Conservation (phyloP, 2,113 vertebrate genomes). For the Panthera leo region DNA sequence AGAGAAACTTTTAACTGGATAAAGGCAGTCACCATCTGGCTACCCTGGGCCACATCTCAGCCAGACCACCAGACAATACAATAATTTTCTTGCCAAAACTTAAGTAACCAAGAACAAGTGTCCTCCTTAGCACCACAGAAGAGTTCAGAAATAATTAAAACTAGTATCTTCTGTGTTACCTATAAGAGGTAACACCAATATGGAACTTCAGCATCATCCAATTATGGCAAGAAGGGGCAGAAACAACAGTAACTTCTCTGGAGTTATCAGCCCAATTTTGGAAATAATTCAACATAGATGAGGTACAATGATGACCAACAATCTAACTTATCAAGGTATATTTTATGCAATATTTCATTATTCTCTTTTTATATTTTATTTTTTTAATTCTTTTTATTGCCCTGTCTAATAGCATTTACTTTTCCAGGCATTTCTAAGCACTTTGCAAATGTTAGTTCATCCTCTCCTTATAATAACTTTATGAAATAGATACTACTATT, state of each 20-base stretch:
- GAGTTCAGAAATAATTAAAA: background rate
- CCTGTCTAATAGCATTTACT: constrained; percentile 30
- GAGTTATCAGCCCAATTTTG: background rate
- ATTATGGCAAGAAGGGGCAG: background rate
- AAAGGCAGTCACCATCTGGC: background rate
- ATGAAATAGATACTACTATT: background rate
- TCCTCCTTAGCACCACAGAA: background rate
- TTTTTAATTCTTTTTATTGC: background rate
- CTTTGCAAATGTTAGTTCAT: constrained; percentile 20
- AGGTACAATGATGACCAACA: background rate
- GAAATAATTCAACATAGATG: background rate
- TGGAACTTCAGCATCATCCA: background rate
- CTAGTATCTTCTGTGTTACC: background rate
- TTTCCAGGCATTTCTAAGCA: background rate
- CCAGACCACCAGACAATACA: constrained; percentile 23
- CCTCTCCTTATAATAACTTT: background rate
- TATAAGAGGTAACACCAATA: background rate
- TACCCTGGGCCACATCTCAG: background rate
- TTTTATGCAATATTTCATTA: background rate
- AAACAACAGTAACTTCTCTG: background rate
- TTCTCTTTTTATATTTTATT: background rate
- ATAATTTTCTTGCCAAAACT: constrained; percentile 32
- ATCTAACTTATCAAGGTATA: background rate
- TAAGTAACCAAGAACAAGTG: background rate
- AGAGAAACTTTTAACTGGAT: background rate